phyloP scores from a whole-genome alignment of 1,140 invertebrate species.

The Aphis craccivora region DNA sequence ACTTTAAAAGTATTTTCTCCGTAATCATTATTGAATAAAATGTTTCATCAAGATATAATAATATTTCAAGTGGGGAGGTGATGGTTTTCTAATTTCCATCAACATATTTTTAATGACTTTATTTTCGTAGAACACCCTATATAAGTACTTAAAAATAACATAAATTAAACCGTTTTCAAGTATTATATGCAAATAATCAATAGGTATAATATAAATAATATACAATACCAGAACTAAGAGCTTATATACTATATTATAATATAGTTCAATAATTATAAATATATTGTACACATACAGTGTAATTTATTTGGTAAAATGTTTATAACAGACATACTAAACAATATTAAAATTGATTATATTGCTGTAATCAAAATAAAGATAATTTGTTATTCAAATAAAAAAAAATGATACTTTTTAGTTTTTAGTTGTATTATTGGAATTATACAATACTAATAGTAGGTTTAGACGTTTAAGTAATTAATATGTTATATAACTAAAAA shows the following conservation, averaged over 20 bases:
- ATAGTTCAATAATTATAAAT: background rate
- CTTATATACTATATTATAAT: background rate
- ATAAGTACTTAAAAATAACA: background rate
- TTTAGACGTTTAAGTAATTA: background rate
- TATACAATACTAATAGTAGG: background rate
- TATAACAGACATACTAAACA: background rate
- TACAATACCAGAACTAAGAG: background rate
- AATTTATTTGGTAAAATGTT: background rate
- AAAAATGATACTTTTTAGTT: background rate
- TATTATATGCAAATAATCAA: background rate
- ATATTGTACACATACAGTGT: background rate
- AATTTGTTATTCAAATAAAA: background rate
- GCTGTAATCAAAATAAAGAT: background rate
- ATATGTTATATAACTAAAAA: background rate
- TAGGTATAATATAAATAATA: background rate
- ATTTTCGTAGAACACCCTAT: background rate
- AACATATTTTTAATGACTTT: background rate
- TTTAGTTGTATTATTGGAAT: background rate
- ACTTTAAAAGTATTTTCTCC: background rate
- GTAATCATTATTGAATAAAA: background rate
- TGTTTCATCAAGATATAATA: background rate
- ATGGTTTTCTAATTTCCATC: background rate
- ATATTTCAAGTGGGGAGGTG: background rate
- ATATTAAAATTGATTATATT: background rate
- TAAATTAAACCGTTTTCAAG: background rate